These are phyloP conservation scores for Camponotus floridanus DNA, from an alignment of 1,140 invertebrate genomes.

Conservation along the genomic window DNA sequence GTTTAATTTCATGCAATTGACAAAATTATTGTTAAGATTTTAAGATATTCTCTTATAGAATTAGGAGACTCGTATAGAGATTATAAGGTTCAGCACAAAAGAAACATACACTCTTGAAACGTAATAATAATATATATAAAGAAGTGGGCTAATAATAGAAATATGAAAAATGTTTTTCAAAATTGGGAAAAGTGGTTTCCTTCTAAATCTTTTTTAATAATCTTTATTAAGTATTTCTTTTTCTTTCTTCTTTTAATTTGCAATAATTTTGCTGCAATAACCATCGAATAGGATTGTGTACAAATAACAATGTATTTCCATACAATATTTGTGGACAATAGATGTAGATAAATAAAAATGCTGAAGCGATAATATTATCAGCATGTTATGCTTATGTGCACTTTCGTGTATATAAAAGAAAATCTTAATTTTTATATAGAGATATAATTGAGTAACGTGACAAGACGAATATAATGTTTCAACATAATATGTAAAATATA, in stretches of 20 bases:
- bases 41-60: no score
- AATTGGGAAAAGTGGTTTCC: background rate
- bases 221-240: background rate
- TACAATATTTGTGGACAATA: constrained; percentile 51
- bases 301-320: constrained; percentile 45
- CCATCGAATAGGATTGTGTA: constrained; percentile 13
- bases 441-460: background rate
- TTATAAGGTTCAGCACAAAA: background rate
- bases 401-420: constrained; percentile 35
- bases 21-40: background rate
- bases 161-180: background rate
- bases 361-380: constrained; percentile 30
- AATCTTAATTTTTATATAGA: constrained; percentile 47
- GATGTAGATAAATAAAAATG: constrained; percentile 40
- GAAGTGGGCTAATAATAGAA: background rate
- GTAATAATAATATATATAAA: background rate
- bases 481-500: constrained; percentile 28
- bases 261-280: constrained; percentile 4
- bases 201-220: background rate
- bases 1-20: constrained; percentile 20
- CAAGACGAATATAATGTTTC: background rate
- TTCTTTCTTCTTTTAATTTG: background rate
- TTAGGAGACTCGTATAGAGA: background rate
- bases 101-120: background rate
- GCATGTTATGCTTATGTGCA: constrained; percentile 41